Conservation (phyloP, 2,888 invertebrate genomes). For the Xestia rhomboidea region DNA sequence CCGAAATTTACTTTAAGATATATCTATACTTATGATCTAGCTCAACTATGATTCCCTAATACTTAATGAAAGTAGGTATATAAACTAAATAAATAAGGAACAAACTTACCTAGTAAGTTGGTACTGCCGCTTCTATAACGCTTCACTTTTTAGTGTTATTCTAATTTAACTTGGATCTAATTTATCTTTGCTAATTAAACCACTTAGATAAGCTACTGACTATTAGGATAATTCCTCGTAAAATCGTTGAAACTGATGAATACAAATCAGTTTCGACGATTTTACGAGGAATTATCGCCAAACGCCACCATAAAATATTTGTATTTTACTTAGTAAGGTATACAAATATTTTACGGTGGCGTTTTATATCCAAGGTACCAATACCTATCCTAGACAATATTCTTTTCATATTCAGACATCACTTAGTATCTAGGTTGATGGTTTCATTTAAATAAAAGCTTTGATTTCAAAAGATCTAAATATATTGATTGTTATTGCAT, state of each 20-base stretch:
- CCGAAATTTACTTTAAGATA: not conserved
- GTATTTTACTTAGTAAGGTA: too few relatives aligned
- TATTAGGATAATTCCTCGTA: not conserved
- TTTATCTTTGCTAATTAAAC: not conserved
- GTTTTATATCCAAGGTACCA: not conserved
- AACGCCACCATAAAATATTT: too few relatives aligned
- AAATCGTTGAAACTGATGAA: not conserved
- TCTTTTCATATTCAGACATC: not conserved
- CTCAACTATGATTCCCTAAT: not conserved
- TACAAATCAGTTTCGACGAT: too few relatives aligned
- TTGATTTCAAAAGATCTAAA: not conserved
- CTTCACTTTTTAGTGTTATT: not conserved
- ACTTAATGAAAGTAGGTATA: not conserved
- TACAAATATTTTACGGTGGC: not conserved
- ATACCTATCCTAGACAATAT: not conserved
- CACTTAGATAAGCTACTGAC: too few relatives aligned
- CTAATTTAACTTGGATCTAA: not conserved
- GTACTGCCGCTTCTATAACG: not conserved
- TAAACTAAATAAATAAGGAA: conserved; percentile 20
- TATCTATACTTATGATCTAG: not conserved
- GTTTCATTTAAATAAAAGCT: not conserved
- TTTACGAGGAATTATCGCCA: too few relatives aligned
- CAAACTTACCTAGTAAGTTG: not conserved
- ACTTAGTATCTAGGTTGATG: not conserved
- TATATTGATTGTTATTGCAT: not conserved